These are phyloP conservation scores for Sphecodes monilicornis DNA, from an alignment of 2,888 invertebrate species.

Conservation along the genomic window DNA sequence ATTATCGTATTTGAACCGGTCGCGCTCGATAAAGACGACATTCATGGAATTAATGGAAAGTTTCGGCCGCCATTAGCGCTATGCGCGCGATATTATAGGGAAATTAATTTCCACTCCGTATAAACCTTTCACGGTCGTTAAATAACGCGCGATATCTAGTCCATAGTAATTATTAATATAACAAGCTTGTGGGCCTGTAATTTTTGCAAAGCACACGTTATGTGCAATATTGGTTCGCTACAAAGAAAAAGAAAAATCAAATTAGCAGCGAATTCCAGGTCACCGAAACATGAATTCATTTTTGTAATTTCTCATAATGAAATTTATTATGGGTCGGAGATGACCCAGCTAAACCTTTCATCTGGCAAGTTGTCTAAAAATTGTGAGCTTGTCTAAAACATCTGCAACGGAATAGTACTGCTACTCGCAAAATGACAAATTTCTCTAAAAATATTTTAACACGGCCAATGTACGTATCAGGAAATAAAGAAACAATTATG, in stretches of 20 bases:
- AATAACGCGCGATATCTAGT: not conserved
- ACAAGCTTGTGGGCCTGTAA: not conserved
- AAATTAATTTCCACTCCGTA: not conserved
- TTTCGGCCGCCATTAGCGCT: constrained; percentile 5
- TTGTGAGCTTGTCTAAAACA: not conserved
- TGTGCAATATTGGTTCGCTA: not conserved
- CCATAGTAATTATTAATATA: not conserved
- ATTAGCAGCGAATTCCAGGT: not conserved
- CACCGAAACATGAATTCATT: not conserved
- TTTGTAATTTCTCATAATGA: not conserved
- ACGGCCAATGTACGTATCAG: no score
- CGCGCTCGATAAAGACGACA: not conserved
- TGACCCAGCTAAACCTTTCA: not conserved
- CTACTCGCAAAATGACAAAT: not conserved
- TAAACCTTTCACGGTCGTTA: not conserved
- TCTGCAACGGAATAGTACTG: no score
- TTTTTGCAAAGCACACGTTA: not conserved
- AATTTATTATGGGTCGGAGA: not conserved
- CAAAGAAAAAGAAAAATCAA: not conserved
- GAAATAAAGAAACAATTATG: no score
- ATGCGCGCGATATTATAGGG: not conserved
- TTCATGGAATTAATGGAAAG: constrained; percentile 13
- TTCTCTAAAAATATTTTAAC: not conserved
- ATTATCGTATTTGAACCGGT: not conserved
- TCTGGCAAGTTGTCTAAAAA: not conserved